Evolutionary conservation across 2,113 vertebrate species (phyloP).

Genomic region (Caranx ignobilis): DNA sequence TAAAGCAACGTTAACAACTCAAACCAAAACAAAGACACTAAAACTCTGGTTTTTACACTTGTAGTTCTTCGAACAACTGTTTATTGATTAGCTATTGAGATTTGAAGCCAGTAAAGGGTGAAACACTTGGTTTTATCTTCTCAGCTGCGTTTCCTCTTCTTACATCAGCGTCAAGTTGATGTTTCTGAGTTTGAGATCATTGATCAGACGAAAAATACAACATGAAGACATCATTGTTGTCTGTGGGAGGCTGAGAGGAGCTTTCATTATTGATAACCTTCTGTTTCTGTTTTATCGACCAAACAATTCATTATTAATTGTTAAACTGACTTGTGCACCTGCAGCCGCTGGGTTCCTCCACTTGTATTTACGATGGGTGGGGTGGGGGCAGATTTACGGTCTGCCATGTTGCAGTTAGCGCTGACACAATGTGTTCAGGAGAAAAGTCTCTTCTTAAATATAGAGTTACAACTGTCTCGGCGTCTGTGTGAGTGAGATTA

Average conservation of each 20-base stretch:
- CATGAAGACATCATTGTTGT: no score
- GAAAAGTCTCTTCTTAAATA: slow-evolving; percentile 14
- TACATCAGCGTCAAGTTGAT: no score
- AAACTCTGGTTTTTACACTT: no score
- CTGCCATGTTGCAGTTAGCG: not conserved
- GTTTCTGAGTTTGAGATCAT: not conserved
- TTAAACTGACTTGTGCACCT: not conserved
- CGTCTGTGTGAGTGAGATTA: slow-evolving; percentile 23
- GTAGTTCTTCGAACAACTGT: no score
- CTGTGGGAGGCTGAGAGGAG: not conserved
- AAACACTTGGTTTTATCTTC: no score
- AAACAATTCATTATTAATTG: not conserved
- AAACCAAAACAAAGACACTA: no score
- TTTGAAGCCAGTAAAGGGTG: no score
- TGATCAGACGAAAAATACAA: not conserved
- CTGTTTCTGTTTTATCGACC: not conserved
- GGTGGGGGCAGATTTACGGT: not conserved
- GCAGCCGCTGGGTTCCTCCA: not conserved
- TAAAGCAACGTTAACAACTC: no score
- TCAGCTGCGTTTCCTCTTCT: no score
- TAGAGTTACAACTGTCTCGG: not conserved
- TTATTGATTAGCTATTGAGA: no score
- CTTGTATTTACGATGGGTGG: not conserved
- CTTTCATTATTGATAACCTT: not conserved
- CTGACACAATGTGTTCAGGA: slow-evolving; percentile 2